phyloP scores from a whole-genome alignment of 2,797 vertebrate genomes.

The Octomys mimax region DNA sequence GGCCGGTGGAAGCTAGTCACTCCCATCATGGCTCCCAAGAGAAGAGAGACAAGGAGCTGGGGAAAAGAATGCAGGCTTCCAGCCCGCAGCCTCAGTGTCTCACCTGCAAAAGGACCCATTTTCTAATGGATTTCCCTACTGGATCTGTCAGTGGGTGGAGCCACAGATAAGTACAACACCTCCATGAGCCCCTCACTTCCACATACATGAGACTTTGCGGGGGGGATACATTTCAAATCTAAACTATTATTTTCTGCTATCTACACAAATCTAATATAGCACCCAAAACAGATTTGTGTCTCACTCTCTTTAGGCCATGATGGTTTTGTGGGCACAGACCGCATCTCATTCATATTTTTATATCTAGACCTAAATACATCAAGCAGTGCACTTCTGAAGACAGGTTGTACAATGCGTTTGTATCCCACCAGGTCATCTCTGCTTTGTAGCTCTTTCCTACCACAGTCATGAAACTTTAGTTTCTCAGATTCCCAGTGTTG shows the following conservation, averaged over 20 bases:
- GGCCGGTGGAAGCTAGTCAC: not conserved
- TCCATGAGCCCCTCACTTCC: not conserved
- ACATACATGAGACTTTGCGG: not conserved
- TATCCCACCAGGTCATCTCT: not conserved
- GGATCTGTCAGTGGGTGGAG: not conserved
- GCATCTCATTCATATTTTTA: not conserved
- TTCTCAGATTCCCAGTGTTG: not conserved
- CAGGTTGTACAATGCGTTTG: not conserved
- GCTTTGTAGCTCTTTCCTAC: not conserved
- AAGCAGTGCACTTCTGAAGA: not conserved
- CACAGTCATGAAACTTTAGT: not conserved
- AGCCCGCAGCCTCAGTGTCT: not conserved
- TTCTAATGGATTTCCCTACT: not conserved
- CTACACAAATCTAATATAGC: too few relatives aligned
- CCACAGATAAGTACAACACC: not conserved
- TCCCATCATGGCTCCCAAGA: not conserved
- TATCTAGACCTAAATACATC: not conserved
- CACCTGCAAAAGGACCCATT: not conserved
- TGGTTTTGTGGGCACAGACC: not conserved
- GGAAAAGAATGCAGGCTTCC: not conserved
- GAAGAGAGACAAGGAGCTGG: not conserved
- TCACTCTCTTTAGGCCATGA: not conserved
- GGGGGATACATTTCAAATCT: not conserved
- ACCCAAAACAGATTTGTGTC: not conserved
- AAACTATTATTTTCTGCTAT: not conserved